Evolutionary conservation across 1,140 invertebrate genomes (phyloP).

Genomic region (Palaemon carinicauda): DNA sequence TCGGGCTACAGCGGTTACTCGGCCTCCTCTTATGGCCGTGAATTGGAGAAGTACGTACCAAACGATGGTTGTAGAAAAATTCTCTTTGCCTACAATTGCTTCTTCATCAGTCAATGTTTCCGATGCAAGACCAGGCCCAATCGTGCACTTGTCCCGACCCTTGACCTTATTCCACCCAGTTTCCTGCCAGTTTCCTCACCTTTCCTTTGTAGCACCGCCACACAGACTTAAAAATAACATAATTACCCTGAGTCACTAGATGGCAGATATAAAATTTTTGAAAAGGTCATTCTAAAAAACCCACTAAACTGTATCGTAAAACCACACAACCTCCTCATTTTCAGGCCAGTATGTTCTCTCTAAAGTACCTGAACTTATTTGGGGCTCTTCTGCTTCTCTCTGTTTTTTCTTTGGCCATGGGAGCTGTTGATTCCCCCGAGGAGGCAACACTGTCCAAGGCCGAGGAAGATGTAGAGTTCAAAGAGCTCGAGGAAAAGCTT

Average conservation of each 20-base stretch:
- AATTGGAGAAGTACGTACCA: conserved; percentile 33
- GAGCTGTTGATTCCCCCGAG: neutral
- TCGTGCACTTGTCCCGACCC: conserved; percentile 45
- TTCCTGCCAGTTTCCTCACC: conserved; percentile 33
- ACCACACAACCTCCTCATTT: conserved; percentile 1
- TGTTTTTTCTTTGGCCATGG: conserved; percentile 20
- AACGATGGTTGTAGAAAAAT: neutral
- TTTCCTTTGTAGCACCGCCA: conserved; percentile 46
- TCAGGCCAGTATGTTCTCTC: conserved; percentile 49
- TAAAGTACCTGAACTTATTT: conserved; percentile 34
- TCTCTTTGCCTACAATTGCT: no score
- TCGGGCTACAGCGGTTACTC: conserved; percentile 13
- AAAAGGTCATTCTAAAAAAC: neutral
- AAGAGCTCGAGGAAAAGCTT: conserved; percentile 34
- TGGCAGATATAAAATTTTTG: conserved; percentile 34
- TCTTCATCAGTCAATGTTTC: neutral
- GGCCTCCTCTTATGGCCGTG: conserved; percentile 18
- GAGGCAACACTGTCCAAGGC: neutral
- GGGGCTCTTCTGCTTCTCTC: conserved; percentile 28
- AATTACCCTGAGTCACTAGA: conserved; percentile 40
- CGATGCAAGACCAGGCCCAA: conserved; percentile 46
- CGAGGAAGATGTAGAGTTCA: neutral
- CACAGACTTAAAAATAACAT: conserved; percentile 5
- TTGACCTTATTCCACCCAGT: conserved; percentile 22
- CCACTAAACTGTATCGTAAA: neutral